Conservation (phyloP, 2,888 invertebrate species). For the Drosophila robusta region DNA sequence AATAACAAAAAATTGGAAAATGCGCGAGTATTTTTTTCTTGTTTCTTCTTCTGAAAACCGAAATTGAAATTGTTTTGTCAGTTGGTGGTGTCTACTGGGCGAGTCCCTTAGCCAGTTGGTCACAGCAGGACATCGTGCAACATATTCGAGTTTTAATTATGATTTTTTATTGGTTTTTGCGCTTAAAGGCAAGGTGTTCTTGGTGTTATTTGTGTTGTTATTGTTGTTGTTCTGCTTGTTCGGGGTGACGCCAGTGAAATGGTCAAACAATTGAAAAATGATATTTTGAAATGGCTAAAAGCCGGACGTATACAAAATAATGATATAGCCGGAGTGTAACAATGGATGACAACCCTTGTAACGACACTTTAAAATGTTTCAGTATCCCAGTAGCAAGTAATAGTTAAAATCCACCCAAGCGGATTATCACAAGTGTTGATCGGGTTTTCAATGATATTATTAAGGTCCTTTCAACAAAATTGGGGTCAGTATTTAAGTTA, state of each 20-base stretch:
- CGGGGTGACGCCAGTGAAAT: constrained; percentile 32
- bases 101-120: constrained; percentile 37
- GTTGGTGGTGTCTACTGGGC: constrained; percentile 71
- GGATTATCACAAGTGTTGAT: constrained; percentile 67
- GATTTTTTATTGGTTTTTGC: constrained; percentile 78
- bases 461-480: constrained; percentile 18
- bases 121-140: constrained; percentile 78
- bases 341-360: constrained; percentile 60
- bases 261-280: constrained; percentile 79
- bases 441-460: constrained; percentile 23
- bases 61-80: constrained; percentile 82
- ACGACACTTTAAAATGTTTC: constrained; percentile 41
- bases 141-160: constrained; percentile 82
- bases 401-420: constrained; percentile 27
- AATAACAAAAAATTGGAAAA: constrained; percentile 36
- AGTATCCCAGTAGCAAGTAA: constrained; percentile 12
- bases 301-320: constrained; percentile 28
- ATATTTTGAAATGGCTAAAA: constrained; percentile 59
- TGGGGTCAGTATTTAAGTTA: constrained; percentile 8
- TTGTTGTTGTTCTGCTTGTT: constrained; percentile 1
- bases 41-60: constrained; percentile 45
- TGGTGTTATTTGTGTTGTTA: constrained; percentile 19
- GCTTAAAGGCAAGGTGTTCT: constrained; percentile 60
- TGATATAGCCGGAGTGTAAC: constrained; percentile 21
- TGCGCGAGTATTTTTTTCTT: constrained; percentile 37